phyloP scores from a whole-genome alignment of 92 coral and sea anemone genomes.

The Parazoanthus swiftii region DNA sequence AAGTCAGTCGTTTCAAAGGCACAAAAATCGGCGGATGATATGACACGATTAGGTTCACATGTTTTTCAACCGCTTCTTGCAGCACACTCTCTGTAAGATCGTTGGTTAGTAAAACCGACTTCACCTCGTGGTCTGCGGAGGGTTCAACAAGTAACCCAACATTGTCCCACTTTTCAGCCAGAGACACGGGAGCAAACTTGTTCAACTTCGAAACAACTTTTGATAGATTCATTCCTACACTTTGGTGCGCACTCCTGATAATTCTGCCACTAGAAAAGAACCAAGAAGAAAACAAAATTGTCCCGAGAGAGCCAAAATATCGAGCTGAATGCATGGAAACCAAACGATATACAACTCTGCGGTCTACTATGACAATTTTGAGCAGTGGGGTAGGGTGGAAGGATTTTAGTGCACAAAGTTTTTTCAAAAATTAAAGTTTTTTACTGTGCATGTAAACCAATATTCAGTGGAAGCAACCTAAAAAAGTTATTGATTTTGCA shows the following conservation, averaged over 20 bases:
- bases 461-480: neutral
- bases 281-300: neutral
- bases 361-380: neutral
- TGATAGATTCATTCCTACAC: slow-evolving; percentile 69
- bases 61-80: slow-evolving; percentile 80
- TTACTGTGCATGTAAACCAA: neutral
- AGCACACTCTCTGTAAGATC: slow-evolving; percentile 90
- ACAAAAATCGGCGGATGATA: slow-evolving; percentile 97
- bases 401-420: neutral
- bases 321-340: slow-evolving; percentile 16
- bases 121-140: slow-evolving; percentile 67
- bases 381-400: slow-evolving; percentile 13
- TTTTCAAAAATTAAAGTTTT: neutral
- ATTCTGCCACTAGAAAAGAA: neutral
- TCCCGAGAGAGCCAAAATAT: neutral
- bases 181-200: slow-evolving; percentile 78
- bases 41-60: slow-evolving; percentile 76
- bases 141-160: slow-evolving; percentile 98
- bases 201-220: slow-evolving; percentile 75
- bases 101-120: slow-evolving; percentile 84
- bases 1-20: slow-evolving; percentile 83
- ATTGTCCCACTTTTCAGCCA: slow-evolving; percentile 97
- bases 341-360: no score
- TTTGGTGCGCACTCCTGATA: slow-evolving; percentile 19
- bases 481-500: no score